Base-by-base conservation (phyloP, 2,888 invertebrate genomes). In the Ethmia dodecea region DNA sequence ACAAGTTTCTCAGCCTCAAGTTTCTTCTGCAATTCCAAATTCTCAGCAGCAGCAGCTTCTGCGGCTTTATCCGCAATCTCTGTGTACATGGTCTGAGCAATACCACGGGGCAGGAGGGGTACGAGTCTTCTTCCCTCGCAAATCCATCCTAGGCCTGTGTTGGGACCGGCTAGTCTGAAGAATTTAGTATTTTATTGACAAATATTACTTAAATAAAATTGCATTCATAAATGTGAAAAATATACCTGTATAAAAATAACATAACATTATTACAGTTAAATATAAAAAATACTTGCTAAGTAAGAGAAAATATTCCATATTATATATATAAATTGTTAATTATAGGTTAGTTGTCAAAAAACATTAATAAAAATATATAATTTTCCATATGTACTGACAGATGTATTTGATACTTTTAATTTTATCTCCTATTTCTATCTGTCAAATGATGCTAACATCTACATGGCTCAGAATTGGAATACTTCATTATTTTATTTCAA, bases 51-150 rank as follows among this genome's bases (percentile, higher is more conserved):
- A 0, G 72, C 70, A 1, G 60, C 62, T 38, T 78, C 77, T 0
- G 94, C 93, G 15, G 24, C 31, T 13, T 33, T 92, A 72, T 95
- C 95, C 9, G 96, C 96, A 48, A 95, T 88, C 43, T 92, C 91
- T 39, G 94, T 93, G 65, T 94, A 93, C 24, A 93, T 92, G 4
- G 96, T 95, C 62, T 95, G 94, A 5, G 96, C 93, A 33, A 93
- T 89, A n/a, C 93, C 89, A 40, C 96, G 88, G 4, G 95, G 94
- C 78, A 97, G 84, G 29, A 96, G 80, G 2, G 97, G 96, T 54
- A 95, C 91, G 41, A 92, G 80, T 53, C 97, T 88, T 22, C 96
- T 89, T 9, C 97, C 97, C 77, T 97, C 97, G 50, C 93, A 90
- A 45, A 93, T 90, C 97, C 97, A 97, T 78, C 94, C 93, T 52